Base-by-base conservation (phyloP, 2,113 vertebrate species). In the Pycnonotus jocosus region DNA sequence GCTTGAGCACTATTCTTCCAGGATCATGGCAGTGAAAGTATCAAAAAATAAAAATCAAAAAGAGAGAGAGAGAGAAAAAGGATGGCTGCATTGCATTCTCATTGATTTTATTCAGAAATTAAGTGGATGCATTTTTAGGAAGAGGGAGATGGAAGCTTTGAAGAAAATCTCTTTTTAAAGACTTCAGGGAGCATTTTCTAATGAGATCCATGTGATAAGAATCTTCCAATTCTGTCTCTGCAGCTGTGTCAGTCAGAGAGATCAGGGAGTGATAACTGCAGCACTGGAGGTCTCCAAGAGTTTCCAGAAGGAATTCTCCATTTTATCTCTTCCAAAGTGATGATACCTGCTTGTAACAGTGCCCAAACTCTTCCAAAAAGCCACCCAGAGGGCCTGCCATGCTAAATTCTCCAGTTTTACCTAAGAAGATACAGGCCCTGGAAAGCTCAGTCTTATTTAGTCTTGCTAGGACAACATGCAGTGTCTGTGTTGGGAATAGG, bases 161-260 rank as follows among this genome's bases (percentile, higher is more conserved):
- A 12, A 62, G 72, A 62, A 71, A 79, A n/a, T 17, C 57, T 33
- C 74, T 88, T 85, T 69, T 71, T n/a, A 81, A 93, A 88, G 21
- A 37, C 66, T 88, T 93, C 45, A 77, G 57, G 28, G 48, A 68
- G 40, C 40, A 62, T 61, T 90, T 92, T 40, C 64, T 88, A 42
- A 88, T 45, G 81, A 70, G 58, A 66, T 89, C 56, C 27, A 28
- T n/a, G 60, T 0, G 21, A 62, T 76, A 57, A 82, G 22, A 78
- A 77, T 87, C 70, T 51, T 35, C 19, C 45, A 70, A 58, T 91
- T 86, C 56, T 27, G 4, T 15, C 56, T 78, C 60, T 74, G 51
- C 51, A 78, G 70, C 68, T 57, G 62, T 27, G 25, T n/a, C 80
- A 79, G 37, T 22, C 81, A 56, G 66, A 58, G 53, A 1, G 10